Evolutionary conservation across 1,140 invertebrate genomes (phyloP), one percentile per base, ranked within the genome.

Genomic region (Megalopta genalis): DNA sequence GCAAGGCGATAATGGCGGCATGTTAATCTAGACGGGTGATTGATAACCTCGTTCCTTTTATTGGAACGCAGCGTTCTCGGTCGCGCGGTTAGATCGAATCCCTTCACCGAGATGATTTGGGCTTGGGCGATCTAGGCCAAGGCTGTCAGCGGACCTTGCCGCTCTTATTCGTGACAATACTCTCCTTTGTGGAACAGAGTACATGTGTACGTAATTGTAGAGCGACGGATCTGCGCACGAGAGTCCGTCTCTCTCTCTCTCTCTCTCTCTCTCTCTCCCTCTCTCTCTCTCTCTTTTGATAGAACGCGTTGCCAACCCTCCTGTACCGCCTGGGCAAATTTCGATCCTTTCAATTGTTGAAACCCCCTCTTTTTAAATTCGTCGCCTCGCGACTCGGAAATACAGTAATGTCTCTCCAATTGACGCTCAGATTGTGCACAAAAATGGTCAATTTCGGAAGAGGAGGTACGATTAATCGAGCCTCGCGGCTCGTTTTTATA

Each of bases 71-170:
- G 6, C 1, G 12, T 69, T 23, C 16, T 12, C 1, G 14, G 10
- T 9, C 42, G 23, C n/a, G 8, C 21, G 4, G 21, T n/a, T 71
- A 54, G 46, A 70, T 77, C 57, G 57, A 71, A 71, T 64, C 59
- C 59, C 60, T 64, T 77, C 59, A 37, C 75, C 9, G 39, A 68
- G 25, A 54, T 46, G 57, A 82, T 52, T 79, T 73, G 57, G 46
- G 12, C 62, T 79, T 73, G 57, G 46, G 12, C 62, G 27, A 86
- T 86, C 23, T 52, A 70, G 85, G 77, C 69, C 85, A 86, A 77
- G 85, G 84, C 2, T 25, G 62, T 0, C 18, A 72, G 25, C 6
- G 25, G 25, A 73, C 68, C 76, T 85, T 86, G 14, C 25, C 21
- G 25, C 32, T 76, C n/a, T 75, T 60, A 39, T 52, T 62, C 25